Conservation (phyloP, 2,888 invertebrate species). For the Leucoma salicis region DNA sequence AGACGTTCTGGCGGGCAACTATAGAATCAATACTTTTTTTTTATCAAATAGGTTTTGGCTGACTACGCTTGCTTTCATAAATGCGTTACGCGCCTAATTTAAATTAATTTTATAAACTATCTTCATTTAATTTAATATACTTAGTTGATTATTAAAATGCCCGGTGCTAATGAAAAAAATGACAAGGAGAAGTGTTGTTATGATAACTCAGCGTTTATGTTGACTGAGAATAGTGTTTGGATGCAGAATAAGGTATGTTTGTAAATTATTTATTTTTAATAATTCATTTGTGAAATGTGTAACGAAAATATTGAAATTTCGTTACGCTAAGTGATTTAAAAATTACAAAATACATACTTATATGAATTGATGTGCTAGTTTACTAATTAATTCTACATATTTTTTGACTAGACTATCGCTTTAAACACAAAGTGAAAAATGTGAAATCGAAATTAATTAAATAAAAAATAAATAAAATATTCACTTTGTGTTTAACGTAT, state of each 20-base stretch:
- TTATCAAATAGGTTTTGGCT: constrained; percentile 2
- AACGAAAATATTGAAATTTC: not conserved
- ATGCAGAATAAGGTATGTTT: constrained; percentile 41
- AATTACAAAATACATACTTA: not conserved
- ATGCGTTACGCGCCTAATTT: constrained; percentile 33
- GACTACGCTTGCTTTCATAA: constrained; percentile 33
- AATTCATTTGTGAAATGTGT: not conserved
- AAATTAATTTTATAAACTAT: constrained; percentile 8
- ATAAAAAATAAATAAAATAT: no score
- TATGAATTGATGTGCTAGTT: not conserved
- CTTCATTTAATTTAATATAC: constrained; percentile 13
- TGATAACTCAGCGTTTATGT: constrained; percentile 65
- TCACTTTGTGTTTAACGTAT: no score
- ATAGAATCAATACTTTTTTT: constrained; percentile 29
- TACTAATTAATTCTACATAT: not conserved
- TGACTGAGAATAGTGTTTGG: constrained; percentile 61
- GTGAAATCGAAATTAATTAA: no score
- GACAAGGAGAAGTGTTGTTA: constrained; percentile 52
- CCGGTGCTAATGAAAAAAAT: constrained; percentile 36
- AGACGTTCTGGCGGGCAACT: constrained; percentile 51
- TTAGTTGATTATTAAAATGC: constrained; percentile 28
- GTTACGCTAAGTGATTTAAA: not conserved
- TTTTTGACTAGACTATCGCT: not conserved
- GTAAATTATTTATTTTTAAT: not conserved
- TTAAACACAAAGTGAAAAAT: no score